phyloP scores from a whole-genome alignment of 1,140 invertebrate species.

The Bicyclus anynana region DNA sequence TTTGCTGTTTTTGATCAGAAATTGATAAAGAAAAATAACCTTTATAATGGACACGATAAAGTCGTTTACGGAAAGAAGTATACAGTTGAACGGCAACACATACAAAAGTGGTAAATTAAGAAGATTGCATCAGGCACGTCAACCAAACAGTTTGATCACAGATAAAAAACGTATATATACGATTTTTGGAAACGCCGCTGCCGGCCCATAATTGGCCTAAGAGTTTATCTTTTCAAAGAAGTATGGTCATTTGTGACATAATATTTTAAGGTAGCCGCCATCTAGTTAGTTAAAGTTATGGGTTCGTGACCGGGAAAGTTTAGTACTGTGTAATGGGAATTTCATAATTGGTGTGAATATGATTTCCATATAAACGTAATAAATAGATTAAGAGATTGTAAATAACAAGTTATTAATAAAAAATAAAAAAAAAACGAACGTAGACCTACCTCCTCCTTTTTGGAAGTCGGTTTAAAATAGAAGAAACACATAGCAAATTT shows the following conservation, averaged over 20 bases:
- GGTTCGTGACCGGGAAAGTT: slow-evolving; percentile 39
- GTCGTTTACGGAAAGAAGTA: too few relatives aligned
- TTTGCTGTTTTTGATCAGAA: not conserved
- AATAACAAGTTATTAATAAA: too few relatives aligned
- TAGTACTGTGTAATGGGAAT: slow-evolving; percentile 28
- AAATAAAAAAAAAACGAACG: too few relatives aligned
- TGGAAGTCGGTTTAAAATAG: too few relatives aligned
- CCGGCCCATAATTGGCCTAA: slow-evolving; percentile 57
- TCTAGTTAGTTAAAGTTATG: slow-evolving; percentile 44
- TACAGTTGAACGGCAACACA: not conserved
- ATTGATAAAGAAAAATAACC: not conserved
- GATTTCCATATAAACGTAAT: not conserved
- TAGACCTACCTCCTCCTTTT: too few relatives aligned
- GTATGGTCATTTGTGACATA: slow-evolving; percentile 55
- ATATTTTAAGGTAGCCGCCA: slow-evolving; percentile 41
- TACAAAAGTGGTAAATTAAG: slow-evolving; percentile 32
- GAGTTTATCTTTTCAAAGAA: slow-evolving; percentile 68
- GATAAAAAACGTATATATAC: slow-evolving; percentile 52
- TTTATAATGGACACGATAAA: not conserved
- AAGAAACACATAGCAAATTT: too few relatives aligned
- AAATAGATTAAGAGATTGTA: not conserved
- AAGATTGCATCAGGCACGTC: slow-evolving; percentile 55
- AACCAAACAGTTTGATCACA: slow-evolving; percentile 49
- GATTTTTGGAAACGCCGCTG: slow-evolving; percentile 68
- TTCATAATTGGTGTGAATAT: slow-evolving; percentile 18